A percentile compares a stretch with the other conserved stretches of the same genome.
These are phyloP conservation scores for Ophioninae sp. DNA, from an alignment of 2,888 invertebrate species.

Conservation along the genomic window DNA sequence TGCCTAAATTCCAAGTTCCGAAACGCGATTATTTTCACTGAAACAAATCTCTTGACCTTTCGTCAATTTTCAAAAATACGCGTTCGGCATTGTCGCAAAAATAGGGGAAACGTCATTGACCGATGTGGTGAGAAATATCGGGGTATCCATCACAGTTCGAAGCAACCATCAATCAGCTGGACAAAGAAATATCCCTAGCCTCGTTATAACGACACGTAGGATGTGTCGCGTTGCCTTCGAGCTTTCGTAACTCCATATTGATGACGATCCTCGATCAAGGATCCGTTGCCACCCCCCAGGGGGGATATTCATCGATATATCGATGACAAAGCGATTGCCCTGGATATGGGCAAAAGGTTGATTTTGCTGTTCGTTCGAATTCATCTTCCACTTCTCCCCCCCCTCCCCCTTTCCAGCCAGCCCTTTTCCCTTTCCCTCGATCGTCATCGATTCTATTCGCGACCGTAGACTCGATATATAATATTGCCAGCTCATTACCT, in stretches of 20 bases:
- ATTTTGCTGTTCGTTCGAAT: constrained; percentile 27
- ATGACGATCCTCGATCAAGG: constrained; percentile 68
- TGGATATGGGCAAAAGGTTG: constrained; percentile 41
- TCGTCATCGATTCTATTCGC: not conserved
- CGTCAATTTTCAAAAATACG: not conserved
- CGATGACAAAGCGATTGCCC: constrained; percentile 61
- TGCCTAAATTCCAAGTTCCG: too few relatives aligned
- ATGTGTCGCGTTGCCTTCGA: constrained; percentile 64
- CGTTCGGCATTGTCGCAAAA: not conserved
- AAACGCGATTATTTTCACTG: too few relatives aligned
- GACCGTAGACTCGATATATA: constrained; percentile 31
- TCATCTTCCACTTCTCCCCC: too few relatives aligned
- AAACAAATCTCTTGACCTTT: not conserved
- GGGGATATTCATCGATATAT: constrained; percentile 69
- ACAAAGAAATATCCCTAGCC: constrained; percentile 44
- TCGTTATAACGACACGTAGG: constrained; percentile 40
- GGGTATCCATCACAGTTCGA: constrained; percentile 8
- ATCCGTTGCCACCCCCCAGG: constrained; percentile 50
- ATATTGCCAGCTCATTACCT: constrained; percentile 71
- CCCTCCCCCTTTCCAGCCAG: constrained; percentile 12
- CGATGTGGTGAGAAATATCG: constrained; percentile 3
- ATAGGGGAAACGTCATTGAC: not conserved
- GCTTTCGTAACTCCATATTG: constrained; percentile 55
- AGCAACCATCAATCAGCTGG: constrained; percentile 17
- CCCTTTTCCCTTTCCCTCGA: not conserved